Evolutionary conservation across 2,888 invertebrate genomes (phyloP).

Genomic region (Escarpia spicata): DNA sequence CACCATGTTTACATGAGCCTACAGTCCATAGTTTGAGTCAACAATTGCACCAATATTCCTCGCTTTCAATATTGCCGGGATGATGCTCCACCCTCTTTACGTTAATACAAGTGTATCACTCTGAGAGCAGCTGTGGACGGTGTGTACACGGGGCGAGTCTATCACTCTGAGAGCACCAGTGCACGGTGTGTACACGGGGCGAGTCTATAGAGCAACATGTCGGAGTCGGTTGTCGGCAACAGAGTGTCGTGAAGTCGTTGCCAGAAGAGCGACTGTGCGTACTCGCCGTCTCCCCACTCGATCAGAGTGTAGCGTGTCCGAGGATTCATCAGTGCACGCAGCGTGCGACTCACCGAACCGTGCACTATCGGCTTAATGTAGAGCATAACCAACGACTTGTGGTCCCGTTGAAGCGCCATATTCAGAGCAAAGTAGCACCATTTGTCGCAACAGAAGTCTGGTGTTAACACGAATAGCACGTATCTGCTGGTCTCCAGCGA

Average conservation of each 20-base stretch:
- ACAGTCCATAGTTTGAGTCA: no score
- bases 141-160: no score
- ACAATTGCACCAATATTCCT: no score
- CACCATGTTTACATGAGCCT: no score
- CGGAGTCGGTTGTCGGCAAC: background rate
- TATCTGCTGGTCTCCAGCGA: background rate
- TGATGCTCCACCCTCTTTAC: no score
- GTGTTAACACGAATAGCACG: background rate
- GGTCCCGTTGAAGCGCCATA: background rate
- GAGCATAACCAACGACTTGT: background rate
- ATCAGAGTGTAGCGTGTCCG: background rate
- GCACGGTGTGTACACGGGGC: background rate
- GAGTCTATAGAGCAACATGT: constrained; percentile 13
- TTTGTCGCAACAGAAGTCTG: background rate
- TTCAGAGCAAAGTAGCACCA: constrained; percentile 8
- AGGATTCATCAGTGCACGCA: background rate
- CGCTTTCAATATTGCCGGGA: no score
- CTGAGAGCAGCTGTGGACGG: background rate
- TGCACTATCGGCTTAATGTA: background rate
- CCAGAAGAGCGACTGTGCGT: background rate
- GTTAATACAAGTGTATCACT: no score
- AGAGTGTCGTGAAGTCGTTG: background rate
- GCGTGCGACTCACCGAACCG: background rate
- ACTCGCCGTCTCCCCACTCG: constrained; percentile 16
- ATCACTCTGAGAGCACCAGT: no score